Evolutionary conservation across 1,140 invertebrate genomes (phyloP).

Genomic region (Mactra quadrangularis): DNA sequence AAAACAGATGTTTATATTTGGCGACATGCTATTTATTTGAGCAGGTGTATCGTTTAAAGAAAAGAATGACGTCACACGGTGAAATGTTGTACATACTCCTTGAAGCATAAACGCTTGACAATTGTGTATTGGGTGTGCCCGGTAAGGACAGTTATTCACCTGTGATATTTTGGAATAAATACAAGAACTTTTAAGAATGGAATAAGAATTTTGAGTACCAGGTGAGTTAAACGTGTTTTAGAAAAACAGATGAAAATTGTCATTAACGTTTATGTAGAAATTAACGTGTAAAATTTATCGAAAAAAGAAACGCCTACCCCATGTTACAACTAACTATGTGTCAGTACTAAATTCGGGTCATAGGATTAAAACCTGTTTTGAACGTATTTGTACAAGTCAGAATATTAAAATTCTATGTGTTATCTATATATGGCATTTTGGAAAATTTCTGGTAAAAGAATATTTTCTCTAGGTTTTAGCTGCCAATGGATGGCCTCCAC

Average conservation of each 20-base stretch:
- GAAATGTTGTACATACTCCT: constrained; percentile 26
- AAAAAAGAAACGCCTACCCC: constrained; percentile 13
- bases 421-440: no score
- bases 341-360: neutral
- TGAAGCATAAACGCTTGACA: constrained; percentile 57
- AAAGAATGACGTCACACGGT: constrained; percentile 36
- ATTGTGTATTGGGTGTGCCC: constrained; percentile 38
- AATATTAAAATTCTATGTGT: no score
- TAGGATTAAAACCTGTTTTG: constrained; percentile 41
- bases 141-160: constrained; percentile 27
- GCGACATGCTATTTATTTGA: neutral
- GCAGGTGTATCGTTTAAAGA: constrained; percentile 3
- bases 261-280: neutral
- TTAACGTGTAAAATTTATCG: neutral
- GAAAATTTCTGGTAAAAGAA: no score
- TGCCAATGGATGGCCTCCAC: no score
- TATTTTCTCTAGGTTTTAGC: no score
- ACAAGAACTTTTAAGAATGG: constrained; percentile 12
- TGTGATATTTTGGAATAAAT: constrained; percentile 36
- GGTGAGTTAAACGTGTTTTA: no score
- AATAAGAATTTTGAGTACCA: no score
- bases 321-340: neutral
- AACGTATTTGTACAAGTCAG: neutral
- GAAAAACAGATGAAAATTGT: no score
- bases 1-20: no score